Base-by-base conservation (phyloP, 2,888 invertebrate genomes). In the Griposia aprilina region DNA sequence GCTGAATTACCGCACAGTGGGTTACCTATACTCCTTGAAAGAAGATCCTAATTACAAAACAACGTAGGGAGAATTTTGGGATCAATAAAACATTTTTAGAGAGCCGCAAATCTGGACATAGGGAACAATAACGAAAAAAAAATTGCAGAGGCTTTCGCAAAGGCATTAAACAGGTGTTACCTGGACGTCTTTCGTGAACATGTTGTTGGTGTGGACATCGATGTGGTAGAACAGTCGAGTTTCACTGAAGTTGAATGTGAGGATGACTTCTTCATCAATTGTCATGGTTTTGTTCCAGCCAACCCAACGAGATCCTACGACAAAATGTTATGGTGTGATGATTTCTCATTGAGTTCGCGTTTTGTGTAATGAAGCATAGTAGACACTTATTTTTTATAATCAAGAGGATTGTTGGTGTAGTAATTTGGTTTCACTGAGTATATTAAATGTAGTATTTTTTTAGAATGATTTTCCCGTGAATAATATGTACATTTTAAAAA, bases 221-320 rank as follows among this genome's bases (percentile, higher is more conserved):
- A 98, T 97, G 76, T 97, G 97, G 55, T 97, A 97, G 93, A 99
- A 98, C 90, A 98, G 98, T 41, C 98, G 97, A 2, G 98, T 97
- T 73, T 97, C 97, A 86, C 98, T 98, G 93, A 99, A 99, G 93
- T 98, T 98, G 94, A 99, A 99, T 4, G 97, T 97, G 65, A 99
- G 97, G 89, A 98, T 98, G 15, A 99, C 96, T 68, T 97, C 97
- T 8, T 96, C 95, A 71, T 97, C 97, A 5, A 97, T 94, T 63
- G 96, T 93, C 85, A 97, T 97, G 13, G 97, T 97, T 90, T 98
- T 98, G 91, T 97, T 98, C 99, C 99, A 99, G 48, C 99, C 99
- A 8, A 99, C 98, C 99, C 99, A 99, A 70, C 97, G 97, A 66
- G 97, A 97, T 57, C 97, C 97, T 97, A 87, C 20, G 63, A 48